Evolutionary conservation across 2,888 invertebrate genomes (phyloP), one percentile per base, ranked within the genome.

Genomic region (Campaea margaritaria): DNA sequence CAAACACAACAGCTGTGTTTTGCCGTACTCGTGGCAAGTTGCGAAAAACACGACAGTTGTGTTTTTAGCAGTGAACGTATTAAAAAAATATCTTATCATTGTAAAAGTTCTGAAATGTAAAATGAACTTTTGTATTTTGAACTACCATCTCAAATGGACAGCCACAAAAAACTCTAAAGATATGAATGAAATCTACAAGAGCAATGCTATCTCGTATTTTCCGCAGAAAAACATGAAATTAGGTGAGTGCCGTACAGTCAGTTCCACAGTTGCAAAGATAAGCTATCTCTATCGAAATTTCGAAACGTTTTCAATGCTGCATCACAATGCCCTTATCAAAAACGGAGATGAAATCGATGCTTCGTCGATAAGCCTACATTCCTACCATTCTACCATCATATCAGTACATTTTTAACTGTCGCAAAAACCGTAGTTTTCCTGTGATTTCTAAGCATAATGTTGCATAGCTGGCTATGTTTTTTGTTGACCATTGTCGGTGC

Each of bases 251-350:
- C 41, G 12, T 28, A 55, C 51, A 46, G 34, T 58, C 58, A 65
- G 45, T 41, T 21, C 12, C 36, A 58, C 66, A 49, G 64, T 74
- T 70, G 72, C 74, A 74, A 75, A 73, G 79, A 78, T 77, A 71
- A 66, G 10, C 45, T 45, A 70, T 67, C 63, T 53, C 15, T 15
- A 31, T 12, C 3, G 36, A 47, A 53, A 62, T 79, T 77, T 72
- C 75, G 80, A 79, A 79, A 79, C 31, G 36, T 64, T 69, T 73
- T 75, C 74, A 77, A 79, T 76, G 74, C 62, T 79, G 69, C 76
- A 68, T 66, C 58, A 39, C 38, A 56, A 45, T 27, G 14, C 13
- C 31, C 11, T 27, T 58, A 52, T 58, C 47, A 12, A 41, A 14
- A 38, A 53, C 55, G 43, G 11, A 43, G 60, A 60, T 55, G 46